A percentile compares a stretch with the other conserved stretches of the same genome.
Evolutionary conservation across 2,113 vertebrate genomes (phyloP).

Genomic region (Gadus chalcogrammus): DNA sequence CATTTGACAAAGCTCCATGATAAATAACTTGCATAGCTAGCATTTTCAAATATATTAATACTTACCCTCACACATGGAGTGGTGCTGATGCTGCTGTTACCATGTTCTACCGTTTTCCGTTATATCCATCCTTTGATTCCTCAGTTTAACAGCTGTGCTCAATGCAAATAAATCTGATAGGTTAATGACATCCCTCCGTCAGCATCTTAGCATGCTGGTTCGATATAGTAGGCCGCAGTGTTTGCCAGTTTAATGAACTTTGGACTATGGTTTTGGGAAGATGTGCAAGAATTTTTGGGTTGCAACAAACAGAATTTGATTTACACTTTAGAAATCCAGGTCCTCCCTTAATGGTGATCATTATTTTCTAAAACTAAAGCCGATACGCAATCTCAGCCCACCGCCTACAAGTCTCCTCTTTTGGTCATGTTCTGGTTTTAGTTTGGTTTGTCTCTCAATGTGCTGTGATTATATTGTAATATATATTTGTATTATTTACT

Average conservation of each 20-base stretch:
- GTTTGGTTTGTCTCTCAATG: too few relatives aligned
- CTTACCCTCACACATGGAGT: too few relatives aligned
- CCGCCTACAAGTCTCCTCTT: slow-evolving; percentile 31
- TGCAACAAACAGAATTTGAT: too few relatives aligned
- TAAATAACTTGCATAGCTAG: too few relatives aligned
- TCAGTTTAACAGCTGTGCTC: background rate
- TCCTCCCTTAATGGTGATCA: background rate
- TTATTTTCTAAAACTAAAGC: background rate
- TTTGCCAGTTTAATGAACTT: background rate
- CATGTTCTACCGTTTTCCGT: too few relatives aligned
- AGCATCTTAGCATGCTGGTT: slow-evolving; percentile 4
- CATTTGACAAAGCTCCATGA: slow-evolving; percentile 5
- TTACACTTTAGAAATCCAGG: background rate
- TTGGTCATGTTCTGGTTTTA: too few relatives aligned
- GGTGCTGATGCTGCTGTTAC: too few relatives aligned
- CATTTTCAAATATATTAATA: too few relatives aligned
- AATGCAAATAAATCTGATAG: background rate
- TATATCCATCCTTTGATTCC: too few relatives aligned
- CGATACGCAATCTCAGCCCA: background rate
- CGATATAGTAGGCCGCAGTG: background rate
- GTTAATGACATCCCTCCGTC: background rate
- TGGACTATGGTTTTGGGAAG: background rate
- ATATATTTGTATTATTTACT: too few relatives aligned
- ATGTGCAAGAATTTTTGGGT: background rate
- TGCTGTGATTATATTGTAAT: too few relatives aligned